Percentiles rank a stretch among this genome's conserved stretches.
These are phyloP conservation scores for Drosophila anomalata DNA, from an alignment of 2,888 invertebrate species.

Conservation along the genomic window DNA sequence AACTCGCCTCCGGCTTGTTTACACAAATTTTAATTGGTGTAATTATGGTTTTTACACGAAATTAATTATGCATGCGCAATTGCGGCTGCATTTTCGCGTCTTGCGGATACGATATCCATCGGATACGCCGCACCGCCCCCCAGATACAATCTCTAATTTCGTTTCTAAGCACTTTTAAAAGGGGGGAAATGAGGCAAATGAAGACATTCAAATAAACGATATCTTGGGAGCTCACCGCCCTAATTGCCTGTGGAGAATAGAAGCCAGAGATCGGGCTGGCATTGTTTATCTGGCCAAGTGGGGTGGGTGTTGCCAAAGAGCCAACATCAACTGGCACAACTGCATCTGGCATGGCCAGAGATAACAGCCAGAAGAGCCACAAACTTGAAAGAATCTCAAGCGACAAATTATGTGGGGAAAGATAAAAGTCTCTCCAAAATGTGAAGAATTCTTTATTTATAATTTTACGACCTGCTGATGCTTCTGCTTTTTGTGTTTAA, in stretches of 20 bases:
- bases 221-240: slow-evolving; percentile 30
- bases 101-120: slow-evolving; percentile 6
- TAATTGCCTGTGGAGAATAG: slow-evolving; percentile 35
- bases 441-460: slow-evolving; percentile 13
- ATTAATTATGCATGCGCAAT: slow-evolving; percentile 71
- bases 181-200: background rate
- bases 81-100: slow-evolving; percentile 47
- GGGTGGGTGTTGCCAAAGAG: slow-evolving; percentile 55
- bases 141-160: slow-evolving; percentile 16
- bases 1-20: slow-evolving; percentile 60
- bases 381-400: background rate
- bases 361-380: slow-evolving; percentile 44
- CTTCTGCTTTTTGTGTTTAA: slow-evolving; percentile 41
- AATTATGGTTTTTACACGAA: slow-evolving; percentile 75
- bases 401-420: slow-evolving; percentile 5
- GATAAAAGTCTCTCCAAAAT: slow-evolving; percentile 26
- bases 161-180: slow-evolving; percentile 21
- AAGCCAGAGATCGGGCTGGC: background rate
- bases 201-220: slow-evolving; percentile 9
- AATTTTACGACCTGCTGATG: slow-evolving; percentile 47
- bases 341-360: slow-evolving; percentile 40
- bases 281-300: slow-evolving; percentile 24
- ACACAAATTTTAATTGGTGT: slow-evolving; percentile 73
- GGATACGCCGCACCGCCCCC: background rate
- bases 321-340: slow-evolving; percentile 7